A percentile compares a stretch with the other conserved stretches of the same genome.
Conservation (phyloP, 1,140 invertebrate species). For the Papilio glaucus region DNA sequence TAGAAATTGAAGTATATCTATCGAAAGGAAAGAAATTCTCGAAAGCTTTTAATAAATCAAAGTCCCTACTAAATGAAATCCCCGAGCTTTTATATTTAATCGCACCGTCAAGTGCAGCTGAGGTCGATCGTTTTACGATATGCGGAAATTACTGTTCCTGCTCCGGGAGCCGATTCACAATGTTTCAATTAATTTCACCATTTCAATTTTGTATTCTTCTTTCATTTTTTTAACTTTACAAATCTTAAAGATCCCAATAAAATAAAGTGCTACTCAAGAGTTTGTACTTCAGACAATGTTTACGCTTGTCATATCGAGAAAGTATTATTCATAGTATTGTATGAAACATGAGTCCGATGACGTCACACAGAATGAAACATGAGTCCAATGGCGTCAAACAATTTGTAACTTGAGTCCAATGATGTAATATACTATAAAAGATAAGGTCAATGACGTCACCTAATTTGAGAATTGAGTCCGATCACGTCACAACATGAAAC, state of each 20-base stretch:
- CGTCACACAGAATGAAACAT: too few relatives aligned
- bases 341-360: too few relatives aligned
- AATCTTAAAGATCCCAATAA: neutral
- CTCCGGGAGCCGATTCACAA: neutral
- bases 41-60: constrained; percentile 20
- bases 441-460: too few relatives aligned
- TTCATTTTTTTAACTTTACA: neutral
- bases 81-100: constrained; percentile 20
- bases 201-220: neutral
- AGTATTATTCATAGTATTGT: too few relatives aligned
- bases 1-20: neutral
- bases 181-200: constrained; percentile 14
- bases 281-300: neutral
- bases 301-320: too few relatives aligned
- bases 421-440: too few relatives aligned
- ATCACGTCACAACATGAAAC: too few relatives aligned
- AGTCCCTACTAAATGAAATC: constrained; percentile 19
- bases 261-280: neutral
- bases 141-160: constrained; percentile 11
- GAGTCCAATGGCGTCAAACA: too few relatives aligned
- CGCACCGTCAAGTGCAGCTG: constrained; percentile 21
- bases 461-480: too few relatives aligned
- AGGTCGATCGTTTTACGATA: constrained; percentile 22
- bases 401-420: too few relatives aligned
- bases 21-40: constrained; percentile 3